Evolutionary conservation across 2,797 vertebrate genomes (phyloP).

Genomic region (Catharus ustulatus): DNA sequence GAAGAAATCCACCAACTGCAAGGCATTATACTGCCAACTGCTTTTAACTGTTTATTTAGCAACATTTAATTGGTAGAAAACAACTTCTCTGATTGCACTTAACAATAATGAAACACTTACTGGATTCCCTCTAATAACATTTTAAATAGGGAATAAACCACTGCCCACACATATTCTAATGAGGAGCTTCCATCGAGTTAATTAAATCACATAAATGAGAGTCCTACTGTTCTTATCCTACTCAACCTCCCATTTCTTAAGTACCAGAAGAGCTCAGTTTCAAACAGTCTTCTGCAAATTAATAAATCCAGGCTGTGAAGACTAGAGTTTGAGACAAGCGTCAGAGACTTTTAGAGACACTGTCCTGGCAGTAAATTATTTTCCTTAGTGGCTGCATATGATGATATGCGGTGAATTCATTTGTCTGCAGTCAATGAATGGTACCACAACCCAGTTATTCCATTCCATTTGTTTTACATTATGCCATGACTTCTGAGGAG

Average conservation of each 20-base stretch:
- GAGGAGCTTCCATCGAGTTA: not conserved
- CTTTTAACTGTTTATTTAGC: conserved; percentile 5
- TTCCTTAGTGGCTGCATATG: not conserved
- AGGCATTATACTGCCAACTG: not conserved
- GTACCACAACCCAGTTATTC: not conserved
- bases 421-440: not conserved
- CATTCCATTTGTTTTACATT: not conserved
- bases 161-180: conserved; percentile 9
- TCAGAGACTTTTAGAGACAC: not conserved
- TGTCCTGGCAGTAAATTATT: not conserved
- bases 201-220: conserved; percentile 14
- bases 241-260: not conserved
- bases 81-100: conserved; percentile 7
- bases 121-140: conserved; percentile 3
- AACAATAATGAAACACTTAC: conserved; percentile 18
- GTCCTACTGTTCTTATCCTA: not conserved
- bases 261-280: not conserved
- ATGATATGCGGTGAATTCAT: not conserved
- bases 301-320: not conserved
- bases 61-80: conserved; percentile 33
- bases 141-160: not conserved
- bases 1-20: not conserved
- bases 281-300: not conserved
- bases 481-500: not conserved
- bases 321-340: not conserved